Evolutionary conservation across 2,113 vertebrate species (phyloP), one percentile per base, ranked within the genome.

Genomic region (Cheirogaleus medius): DNA sequence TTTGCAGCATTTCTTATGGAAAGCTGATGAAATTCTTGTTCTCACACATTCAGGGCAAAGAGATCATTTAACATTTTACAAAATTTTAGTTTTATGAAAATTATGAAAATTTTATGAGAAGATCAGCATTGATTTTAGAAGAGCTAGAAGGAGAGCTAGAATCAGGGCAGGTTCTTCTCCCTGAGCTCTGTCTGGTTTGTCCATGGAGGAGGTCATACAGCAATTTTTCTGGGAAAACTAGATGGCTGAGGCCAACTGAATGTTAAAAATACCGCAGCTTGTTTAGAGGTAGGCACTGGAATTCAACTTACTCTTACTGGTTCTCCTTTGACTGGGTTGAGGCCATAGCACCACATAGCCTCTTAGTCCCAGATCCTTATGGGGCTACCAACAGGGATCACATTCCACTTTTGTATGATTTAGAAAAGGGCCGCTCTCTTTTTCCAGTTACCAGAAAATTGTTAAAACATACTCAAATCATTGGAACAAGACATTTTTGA

Each of bases 1-100:
- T 97, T 47, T 88, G 44, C 63, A 91, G 49, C 27, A 7, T 58
- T 89, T 64, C 58, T 66, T 49, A 73, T 0, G 34, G 76, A 94
- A 97, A 97, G 63, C 56, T 81, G 83, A 77, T n/a, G n/a, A 73
- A 78, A 58, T 10, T 69, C 84, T 90, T 85, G 13, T 66, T 77
- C 64, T 83, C 64, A 80, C 49, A 93, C 8, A 56, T 0, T 34
- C 56, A 95, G 71, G 87, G 58, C 6, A 15, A 56, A 64, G 25
- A 97, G 37, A 86, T 0, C 87, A 11, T 60, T 95, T 47, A 91
- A 32, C 76, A 80, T 21, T 81, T 66, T 93, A 60, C 29, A 25
- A 27, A 60, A 60, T 54, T 54, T 54, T 54, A 54, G 52, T 21
- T 81, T 66, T 91, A 60, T 60, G 58, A 60, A 60, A 60, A 60